A percentile compares a stretch with the other conserved stretches of the same genome.
Conservation (phyloP, 2,888 invertebrate genomes). For the Tachystola acroxantha region DNA sequence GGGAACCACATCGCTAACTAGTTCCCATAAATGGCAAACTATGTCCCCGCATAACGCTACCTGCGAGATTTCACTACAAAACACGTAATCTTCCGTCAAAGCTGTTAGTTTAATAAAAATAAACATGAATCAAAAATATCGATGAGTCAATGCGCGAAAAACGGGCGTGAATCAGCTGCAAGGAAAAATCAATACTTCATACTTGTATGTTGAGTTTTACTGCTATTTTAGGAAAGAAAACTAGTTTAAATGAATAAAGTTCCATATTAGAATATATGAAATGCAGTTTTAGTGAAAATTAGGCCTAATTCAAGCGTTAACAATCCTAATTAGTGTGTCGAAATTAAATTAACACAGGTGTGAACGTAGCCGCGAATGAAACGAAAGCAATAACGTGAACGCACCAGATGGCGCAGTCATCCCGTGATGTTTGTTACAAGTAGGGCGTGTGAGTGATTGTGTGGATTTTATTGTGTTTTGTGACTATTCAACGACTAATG, state of each 20-base stretch:
- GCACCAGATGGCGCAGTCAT: constrained; percentile 71
- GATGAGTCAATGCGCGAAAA: constrained; percentile 62
- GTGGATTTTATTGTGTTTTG: constrained; percentile 71
- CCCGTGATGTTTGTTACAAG: constrained; percentile 74
- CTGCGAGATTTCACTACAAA: constrained; percentile 2
- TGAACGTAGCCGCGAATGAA: constrained; percentile 58
- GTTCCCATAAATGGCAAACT: constrained; percentile 20
- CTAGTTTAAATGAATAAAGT: constrained; percentile 12
- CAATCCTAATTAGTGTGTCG: constrained; percentile 28
- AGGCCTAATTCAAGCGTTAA: constrained; percentile 27
- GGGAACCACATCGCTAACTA: constrained; percentile 16
- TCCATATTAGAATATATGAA: constrained; percentile 8
- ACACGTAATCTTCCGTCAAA: not conserved
- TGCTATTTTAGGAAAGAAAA: constrained; percentile 11
- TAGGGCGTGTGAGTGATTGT: constrained; percentile 76
- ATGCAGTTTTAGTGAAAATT: constrained; percentile 24
- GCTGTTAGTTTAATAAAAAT: constrained; percentile 14
- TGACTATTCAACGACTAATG: constrained; percentile 63
- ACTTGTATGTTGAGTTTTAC: constrained; percentile 15
- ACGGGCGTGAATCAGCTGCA: constrained; percentile 60
- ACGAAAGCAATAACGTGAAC: constrained; percentile 34
- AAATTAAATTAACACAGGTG: constrained; percentile 51
- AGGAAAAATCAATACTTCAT: constrained; percentile 63
- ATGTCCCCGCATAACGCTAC: constrained; percentile 1
- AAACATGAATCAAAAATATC: constrained; percentile 38